Evolutionary conservation across 2,113 vertebrate genomes (phyloP), one percentile per base, ranked within the genome.

Genomic region (Todiramphus chloris): DNA sequence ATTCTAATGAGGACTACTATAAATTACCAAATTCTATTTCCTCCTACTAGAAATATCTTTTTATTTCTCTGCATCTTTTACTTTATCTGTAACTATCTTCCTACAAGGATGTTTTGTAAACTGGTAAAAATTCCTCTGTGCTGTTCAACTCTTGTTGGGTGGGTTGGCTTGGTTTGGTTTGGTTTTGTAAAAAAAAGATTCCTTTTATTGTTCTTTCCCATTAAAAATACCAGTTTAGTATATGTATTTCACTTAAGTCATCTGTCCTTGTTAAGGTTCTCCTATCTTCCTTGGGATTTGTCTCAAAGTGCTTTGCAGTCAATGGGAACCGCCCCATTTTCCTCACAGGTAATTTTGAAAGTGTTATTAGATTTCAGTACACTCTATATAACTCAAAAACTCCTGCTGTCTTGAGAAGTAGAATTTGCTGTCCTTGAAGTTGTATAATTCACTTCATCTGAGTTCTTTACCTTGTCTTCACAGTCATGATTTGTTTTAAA

Each of bases 101-200:
- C 14, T 48, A 20, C 6, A n/a, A 44, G 60, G 23, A 56, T 18
- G 20, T 90, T 75, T 78, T 55, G 20, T 48, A 18, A 88, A 46
- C 17, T 56, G 30, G 19, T 85, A 4, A 70, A 63, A 87, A 15
- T 1, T 44, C 14, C 27, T 69, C 16, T 59, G 9, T 58, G 19
- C 41, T 0, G 0, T 18, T 31, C 10, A n/a, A 2, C 19, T 62
- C 19, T n/a, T 17, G 6, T 20, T 46, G 46, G 46, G 46, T 20
- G 28, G 13, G 17, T 5, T 53, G 35, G 4, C 11, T 56, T 25
- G 30, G 30, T 24, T 55, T 21, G 15, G 41, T 19, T 10, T 77
- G 75, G 58, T 56, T n/a, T n/a, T n/a, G n/a, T n/a, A n/a, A 10
- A 24, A n/a, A 30, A 11, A 30, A 39, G 23, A 33, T 30, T 35